Evolutionary conservation across 2,797 vertebrate species (phyloP), one percentile per base, ranked within the genome.

Genomic region (Enteromius afrohamiltoni): DNA sequence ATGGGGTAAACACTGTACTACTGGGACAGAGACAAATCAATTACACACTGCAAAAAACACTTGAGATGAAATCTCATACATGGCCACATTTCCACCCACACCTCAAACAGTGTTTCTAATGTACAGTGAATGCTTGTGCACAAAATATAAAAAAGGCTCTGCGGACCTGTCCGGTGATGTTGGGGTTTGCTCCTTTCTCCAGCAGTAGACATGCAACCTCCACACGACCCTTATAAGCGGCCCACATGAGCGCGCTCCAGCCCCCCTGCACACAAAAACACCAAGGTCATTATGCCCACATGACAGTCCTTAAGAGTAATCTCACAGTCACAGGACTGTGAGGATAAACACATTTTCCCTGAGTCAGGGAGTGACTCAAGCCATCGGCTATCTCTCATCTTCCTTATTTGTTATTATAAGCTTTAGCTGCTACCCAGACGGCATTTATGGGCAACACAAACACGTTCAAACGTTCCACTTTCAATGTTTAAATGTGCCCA

Each of bases 171-270:
- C 98, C 98, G 23, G 98, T 99, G 93, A 98, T 97, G 90, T 96
- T 98, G 3, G 98, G 96, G 85, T 98, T 99, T 60, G 98, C 97
- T 74, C 96, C 97, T 77, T 96, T 97, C 78, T 96, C 95, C 90
- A 99, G 93, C 11, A 99, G 95, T 88, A 99, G 71, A 70, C 92
- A 92, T 0, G 95, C 96, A 79, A 99, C 97, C 29, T 97, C 97
- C 0, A 94, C 96, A 19, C 94, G 92, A 55, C 98, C 98, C 93
- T 99, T 99, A 76, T 99, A 99, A 0, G 97, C 96, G 0, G 96
- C 96, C 98, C 98, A 99, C 97, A 99, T 99, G 49, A 99, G 94
- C 47, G 98, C 96, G 3, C 96, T 99, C 98, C 98, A 99, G 6
- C 98, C 98, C 71, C 98, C 98, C 98, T 99, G 79, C 21, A 49